Percentiles rank a stretch among this genome's conserved stretches.
Conservation (phyloP, 2,113 vertebrate species). For the Coturnix japonica region DNA sequence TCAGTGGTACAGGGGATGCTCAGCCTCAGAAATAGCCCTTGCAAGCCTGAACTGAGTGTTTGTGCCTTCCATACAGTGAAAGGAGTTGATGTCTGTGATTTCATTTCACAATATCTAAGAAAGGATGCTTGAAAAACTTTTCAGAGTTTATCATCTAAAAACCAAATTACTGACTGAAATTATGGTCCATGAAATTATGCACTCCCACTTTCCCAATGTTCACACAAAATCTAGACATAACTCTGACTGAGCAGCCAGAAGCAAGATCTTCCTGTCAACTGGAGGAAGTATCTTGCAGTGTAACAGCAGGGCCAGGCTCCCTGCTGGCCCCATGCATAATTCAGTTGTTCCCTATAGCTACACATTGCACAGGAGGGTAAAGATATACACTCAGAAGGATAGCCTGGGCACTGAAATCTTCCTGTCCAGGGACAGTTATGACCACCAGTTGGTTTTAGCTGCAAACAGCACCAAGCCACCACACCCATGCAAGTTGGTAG, state of each 20-base stretch:
- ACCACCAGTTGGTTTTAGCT: neutral
- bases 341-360: fast-evolving
- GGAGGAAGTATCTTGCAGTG: neutral
- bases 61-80: neutral
- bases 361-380: neutral
- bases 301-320: neutral
- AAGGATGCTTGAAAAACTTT: neutral
- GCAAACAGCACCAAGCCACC: neutral
- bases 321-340: fast-evolving
- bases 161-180: neutral
- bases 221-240: neutral
- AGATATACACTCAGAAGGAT: neutral
- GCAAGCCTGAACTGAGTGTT: neutral
- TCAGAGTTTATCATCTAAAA: neutral
- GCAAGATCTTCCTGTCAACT: neutral
- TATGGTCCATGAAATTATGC: neutral
- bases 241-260: neutral
- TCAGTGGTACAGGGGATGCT: neutral
- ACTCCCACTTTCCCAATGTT: neutral
- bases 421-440: neutral
- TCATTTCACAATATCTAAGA: neutral
- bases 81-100: neutral
- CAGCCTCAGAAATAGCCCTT: neutral
- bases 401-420: neutral
- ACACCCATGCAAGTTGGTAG: neutral